These are phyloP conservation scores for Ectemnius lituratus DNA, from an alignment of 2,888 invertebrate species.

Conservation along the genomic window DNA sequence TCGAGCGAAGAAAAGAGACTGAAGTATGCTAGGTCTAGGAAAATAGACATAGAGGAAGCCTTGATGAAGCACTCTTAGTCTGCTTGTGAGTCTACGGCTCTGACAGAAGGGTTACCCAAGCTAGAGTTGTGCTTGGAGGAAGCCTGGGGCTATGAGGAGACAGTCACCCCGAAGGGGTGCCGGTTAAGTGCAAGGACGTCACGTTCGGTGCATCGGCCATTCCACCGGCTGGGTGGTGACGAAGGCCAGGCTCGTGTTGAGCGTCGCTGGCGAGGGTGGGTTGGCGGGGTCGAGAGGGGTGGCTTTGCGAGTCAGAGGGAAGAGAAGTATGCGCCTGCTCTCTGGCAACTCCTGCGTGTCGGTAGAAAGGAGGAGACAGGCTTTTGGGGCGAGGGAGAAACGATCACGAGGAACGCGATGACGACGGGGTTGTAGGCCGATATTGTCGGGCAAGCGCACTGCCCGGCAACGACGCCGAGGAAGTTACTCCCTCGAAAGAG, in stretches of 20 bases:
- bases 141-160: neutral
- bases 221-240: conserved; percentile 31
- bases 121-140: neutral
- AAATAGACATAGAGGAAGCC: neutral
- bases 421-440: conserved; percentile 60
- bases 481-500: conserved; percentile 1
- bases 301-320: conserved; percentile 29
- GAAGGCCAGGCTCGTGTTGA: neutral
- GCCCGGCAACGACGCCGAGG: conserved; percentile 22
- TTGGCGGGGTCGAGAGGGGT: conserved; percentile 19
- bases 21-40: neutral
- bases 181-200: conserved; percentile 35
- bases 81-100: neutral
- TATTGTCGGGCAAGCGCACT: conserved; percentile 64
- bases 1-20: neutral
- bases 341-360: conserved; percentile 1
- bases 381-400: neutral
- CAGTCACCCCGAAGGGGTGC: conserved; percentile 8
- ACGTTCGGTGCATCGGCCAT: conserved; percentile 38
- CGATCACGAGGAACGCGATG: neutral
- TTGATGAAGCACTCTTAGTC: neutral
- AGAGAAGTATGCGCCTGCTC: conserved; percentile 49
- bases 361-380: neutral
- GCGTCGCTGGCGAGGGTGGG: too few species aligned
- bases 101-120: neutral